Evolutionary conservation across 2,113 vertebrate genomes (phyloP).

Genomic region (Meleagris gallopavo): DNA sequence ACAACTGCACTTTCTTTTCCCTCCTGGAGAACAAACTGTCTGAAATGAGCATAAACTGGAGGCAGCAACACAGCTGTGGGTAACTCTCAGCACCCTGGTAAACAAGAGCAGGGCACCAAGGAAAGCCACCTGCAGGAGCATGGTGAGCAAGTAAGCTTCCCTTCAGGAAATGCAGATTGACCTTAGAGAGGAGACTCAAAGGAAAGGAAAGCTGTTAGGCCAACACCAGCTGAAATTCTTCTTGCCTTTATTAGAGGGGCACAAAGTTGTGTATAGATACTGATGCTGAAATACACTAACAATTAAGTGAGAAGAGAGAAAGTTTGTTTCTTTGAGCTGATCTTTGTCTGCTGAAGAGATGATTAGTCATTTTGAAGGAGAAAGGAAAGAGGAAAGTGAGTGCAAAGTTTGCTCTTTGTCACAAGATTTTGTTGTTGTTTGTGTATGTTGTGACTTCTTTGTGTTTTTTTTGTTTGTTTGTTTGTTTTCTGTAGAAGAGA

Average conservation of each 20-base stretch:
- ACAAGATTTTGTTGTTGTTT: background rate
- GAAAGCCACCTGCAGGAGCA: background rate
- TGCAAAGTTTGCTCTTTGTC: background rate
- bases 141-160: fast-evolving
- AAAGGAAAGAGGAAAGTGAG: background rate
- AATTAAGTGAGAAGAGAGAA: background rate
- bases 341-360: background rate
- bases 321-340: background rate
- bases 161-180: background rate
- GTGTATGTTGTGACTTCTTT: background rate
- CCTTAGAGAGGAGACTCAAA: background rate
- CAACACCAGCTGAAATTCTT: background rate
- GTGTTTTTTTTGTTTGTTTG: background rate
- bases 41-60: background rate
- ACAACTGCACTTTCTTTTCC: background rate
- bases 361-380: background rate
- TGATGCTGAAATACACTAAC: background rate
- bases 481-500: background rate
- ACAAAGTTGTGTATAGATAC: background rate
- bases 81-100: background rate
- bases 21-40: background rate
- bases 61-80: background rate
- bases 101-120: fast-evolving
- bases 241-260: background rate
- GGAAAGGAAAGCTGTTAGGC: background rate